Evolutionary conservation across 2,797 vertebrate genomes (phyloP).

Genomic region (Enteromius argenteus): DNA sequence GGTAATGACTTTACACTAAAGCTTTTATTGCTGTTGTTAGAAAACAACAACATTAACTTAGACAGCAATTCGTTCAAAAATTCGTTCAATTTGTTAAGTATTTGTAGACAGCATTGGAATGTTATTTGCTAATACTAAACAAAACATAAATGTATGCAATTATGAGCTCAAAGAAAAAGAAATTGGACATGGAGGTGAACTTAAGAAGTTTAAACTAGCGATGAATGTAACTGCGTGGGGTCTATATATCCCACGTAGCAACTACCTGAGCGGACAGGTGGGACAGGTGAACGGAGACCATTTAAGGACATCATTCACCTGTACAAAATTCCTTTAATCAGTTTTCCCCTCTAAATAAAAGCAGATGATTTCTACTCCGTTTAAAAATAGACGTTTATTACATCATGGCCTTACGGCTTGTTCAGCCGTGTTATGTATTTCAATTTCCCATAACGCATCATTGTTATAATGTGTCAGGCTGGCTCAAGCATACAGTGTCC

Average conservation of each 20-base stretch:
- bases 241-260: not conserved
- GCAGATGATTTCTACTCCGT: not conserved
- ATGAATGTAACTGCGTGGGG: not conserved
- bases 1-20: not conserved
- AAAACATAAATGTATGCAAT: not conserved
- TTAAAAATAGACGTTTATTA: not conserved
- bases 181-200: no score
- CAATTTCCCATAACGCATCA: not conserved
- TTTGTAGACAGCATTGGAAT: not conserved
- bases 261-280: conserved; percentile 25
- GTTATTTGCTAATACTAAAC: not conserved
- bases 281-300: not conserved
- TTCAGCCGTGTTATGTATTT: not conserved
- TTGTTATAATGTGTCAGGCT: not conserved
- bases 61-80: not conserved
- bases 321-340: not conserved
- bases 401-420: not conserved
- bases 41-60: not conserved
- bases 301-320: not conserved
- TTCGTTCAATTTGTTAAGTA: not conserved
- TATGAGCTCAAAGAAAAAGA: not conserved
- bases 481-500: not conserved
- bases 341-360: not conserved
- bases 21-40: not conserved
- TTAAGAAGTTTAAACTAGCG: not conserved